Evolutionary conservation across 2,888 invertebrate species (phyloP), one percentile per base, ranked within the genome.

Genomic region (Beris morrisii): DNA sequence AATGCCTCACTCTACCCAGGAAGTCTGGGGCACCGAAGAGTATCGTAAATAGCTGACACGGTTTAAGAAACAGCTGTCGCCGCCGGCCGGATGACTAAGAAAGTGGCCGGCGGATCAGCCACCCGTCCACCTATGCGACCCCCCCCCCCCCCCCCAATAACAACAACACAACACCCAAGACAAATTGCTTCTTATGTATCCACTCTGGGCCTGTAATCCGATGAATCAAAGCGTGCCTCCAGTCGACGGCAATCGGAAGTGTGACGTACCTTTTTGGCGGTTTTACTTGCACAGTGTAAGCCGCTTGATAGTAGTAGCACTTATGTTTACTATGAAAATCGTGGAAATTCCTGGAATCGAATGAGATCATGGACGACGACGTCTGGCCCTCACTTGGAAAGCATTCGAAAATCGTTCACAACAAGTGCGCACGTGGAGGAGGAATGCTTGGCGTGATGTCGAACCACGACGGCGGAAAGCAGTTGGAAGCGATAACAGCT

Each of bases 291-390:
- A 5, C 38, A 38, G 7, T 9, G 3, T 9, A 5, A 5, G 2
- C 38, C 9, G 38, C 4, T 9, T 38, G 38, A 22, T 22, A 22
- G 22, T 22, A n/a, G 22, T 22, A 45, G 12, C 45, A 48, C 48
- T 48, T 48, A 7, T 48, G 61, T 22, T 50, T 61, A 61, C 12
- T 12, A 44, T 44, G 63, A 63, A 56, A 64, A 54, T 45, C 48
- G 31, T 22, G 56, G 64, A 56, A 64, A 48, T 64, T 64, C 64
- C 64, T 45, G 56, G 56, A 64, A 64, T 32, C 6, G 50, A 55
- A 56, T 64, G 64, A 64, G 55, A 56, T 64, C 64, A 64, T 56
- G 32, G 13, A 22, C 13, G 46, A 7, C 9, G 31, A n/a, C 6
- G 31, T 54, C 54, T n/a, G 5, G 6, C 1, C 22, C 61, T 15